Evolutionary conservation across 2,888 invertebrate species (phyloP).

Genomic region (Pemphredon lugubris): DNA sequence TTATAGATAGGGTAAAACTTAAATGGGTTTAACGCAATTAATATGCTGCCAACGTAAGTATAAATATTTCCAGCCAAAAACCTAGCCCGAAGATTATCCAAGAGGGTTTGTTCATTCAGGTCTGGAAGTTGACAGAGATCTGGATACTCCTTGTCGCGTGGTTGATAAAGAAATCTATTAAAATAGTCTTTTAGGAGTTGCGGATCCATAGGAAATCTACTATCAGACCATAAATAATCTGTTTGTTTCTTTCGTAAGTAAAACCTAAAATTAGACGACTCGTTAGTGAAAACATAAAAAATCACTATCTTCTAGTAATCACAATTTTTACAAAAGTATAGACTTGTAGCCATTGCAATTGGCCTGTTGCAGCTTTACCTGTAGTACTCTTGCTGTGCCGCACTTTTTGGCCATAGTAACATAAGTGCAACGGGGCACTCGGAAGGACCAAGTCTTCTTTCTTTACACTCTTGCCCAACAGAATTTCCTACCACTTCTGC

Average conservation of each 20-base stretch:
- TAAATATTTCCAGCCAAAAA: constrained; percentile 97
- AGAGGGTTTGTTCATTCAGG: constrained; percentile 94
- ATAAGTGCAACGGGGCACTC: constrained; percentile 92
- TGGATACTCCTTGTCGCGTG: constrained; percentile 96
- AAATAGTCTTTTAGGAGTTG: constrained; percentile 96
- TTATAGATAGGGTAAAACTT: constrained; percentile 98
- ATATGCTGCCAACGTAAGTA: constrained; percentile 97
- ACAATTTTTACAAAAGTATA: constrained; percentile 70
- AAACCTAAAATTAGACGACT: constrained; percentile 84
- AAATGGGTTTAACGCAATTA: constrained; percentile 97
- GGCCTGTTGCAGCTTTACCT: constrained; percentile 72
- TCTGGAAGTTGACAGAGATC: constrained; percentile 97
- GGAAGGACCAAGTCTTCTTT: constrained; percentile 90
- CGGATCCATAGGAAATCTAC: constrained; percentile 91
- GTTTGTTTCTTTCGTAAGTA: constrained; percentile 93
- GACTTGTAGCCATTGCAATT: constrained; percentile 62
- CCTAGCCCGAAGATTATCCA: constrained; percentile 94
- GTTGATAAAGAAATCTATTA: constrained; percentile 94
- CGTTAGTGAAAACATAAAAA: neutral
- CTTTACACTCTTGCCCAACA: constrained; percentile 95
- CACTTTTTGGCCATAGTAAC: constrained; percentile 90
- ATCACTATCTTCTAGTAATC: no score
- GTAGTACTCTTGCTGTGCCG: constrained; percentile 81
- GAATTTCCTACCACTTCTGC: constrained; percentile 94
- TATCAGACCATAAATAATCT: constrained; percentile 93